These are phyloP conservation scores for Chrosomus eos DNA, from an alignment of 2,797 vertebrate species.

Conservation along the genomic window DNA sequence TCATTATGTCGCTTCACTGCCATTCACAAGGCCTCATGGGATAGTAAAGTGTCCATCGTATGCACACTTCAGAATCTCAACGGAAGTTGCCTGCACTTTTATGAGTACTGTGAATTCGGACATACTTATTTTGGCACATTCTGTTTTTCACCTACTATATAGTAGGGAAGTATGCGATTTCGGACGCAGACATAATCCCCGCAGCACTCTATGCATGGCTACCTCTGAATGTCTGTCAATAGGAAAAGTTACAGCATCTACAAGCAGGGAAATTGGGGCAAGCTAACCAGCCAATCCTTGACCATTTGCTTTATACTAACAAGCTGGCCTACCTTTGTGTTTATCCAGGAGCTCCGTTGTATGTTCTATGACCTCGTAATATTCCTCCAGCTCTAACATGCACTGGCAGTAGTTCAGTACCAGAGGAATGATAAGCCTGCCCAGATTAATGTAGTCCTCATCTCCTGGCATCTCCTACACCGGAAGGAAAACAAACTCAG, in stretches of 20 bases:
- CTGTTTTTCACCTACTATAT: too few species aligned
- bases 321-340: constrained; percentile 74
- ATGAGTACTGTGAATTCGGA: not conserved
- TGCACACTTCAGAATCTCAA: too few species aligned
- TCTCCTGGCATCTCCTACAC: constrained; percentile 82
- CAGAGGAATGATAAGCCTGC: constrained; percentile 78
- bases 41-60: too few species aligned
- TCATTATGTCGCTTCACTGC: too few species aligned
- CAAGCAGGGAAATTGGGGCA: not conserved
- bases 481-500: constrained; percentile 42
- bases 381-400: constrained; percentile 82
- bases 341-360: constrained; percentile 79
- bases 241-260: not conserved
- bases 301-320: not conserved
- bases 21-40: too few species aligned
- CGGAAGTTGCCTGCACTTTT: too few species aligned
- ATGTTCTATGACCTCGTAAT: constrained; percentile 81
- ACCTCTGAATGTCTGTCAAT: not conserved
- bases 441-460: constrained; percentile 79
- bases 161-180: too few species aligned
- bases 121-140: not conserved
- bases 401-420: constrained; percentile 85
- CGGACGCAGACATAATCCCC: too few species aligned
- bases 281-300: not conserved
- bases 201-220: not conserved